Base-by-base conservation (phyloP, 2,797 vertebrate genomes). In the Hippoglossus hippoglossus region DNA sequence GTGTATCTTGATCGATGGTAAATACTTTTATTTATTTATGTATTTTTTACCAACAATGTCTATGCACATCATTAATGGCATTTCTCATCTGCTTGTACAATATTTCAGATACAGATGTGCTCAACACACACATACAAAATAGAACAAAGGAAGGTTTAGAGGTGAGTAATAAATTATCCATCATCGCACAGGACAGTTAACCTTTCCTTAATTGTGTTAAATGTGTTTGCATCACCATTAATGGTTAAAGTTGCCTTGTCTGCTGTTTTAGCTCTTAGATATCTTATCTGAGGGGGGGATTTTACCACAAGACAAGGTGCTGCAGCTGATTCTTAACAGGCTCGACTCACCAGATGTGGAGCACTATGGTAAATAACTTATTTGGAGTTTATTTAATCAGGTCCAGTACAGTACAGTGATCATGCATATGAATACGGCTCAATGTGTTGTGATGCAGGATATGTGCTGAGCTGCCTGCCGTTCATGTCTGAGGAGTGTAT, bases 401-500 rank as follows among this genome's bases (percentile, higher is more conserved):
- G 0, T 15, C 13, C 10, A 36, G 3, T 21, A 25, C 10, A 44
- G 41, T 44, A 18, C 4, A 44, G 47, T 6, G 39, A 25, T 28
- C 6, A 28, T 76, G 25, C 49, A 19, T 72, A 47, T 78, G n/a
- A 56, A 52, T 18, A 39, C 4, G 36, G 31, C 31, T 53, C 3
- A 8, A 11, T 16, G 13, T 84, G 51, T 66, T 84, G 16, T 81
- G 10, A 64, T 70, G 13, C 93, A 99, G 98, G 98, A 55, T 99
- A 99, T 75, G 91, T 99, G 77, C 90, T 99, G 82, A 95, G 96
- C 91, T 97, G 97, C 81, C 88, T 98, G 70, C 97, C 98, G 4
- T 95, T 93, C 79, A 85, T 96, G 63, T 96, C 95, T 26, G 95
- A 97, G 68, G 94, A 96, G 22, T 79, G 86, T 71, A 79, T 95